Evolutionary conservation across 2,888 invertebrate species (phyloP).

Genomic region (Falcaria lacertinaria): DNA sequence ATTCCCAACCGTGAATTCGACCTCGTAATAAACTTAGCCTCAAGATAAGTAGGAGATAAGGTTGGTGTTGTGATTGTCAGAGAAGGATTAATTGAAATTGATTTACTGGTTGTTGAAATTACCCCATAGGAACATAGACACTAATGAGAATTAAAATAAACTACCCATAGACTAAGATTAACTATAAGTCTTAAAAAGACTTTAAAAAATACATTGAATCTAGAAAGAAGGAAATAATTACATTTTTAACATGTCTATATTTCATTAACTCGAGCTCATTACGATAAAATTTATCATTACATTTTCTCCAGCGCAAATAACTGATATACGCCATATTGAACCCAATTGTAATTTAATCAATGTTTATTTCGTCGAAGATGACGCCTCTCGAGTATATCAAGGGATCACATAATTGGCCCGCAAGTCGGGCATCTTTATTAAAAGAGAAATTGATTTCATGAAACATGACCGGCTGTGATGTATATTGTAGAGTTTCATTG

Average conservation of each 20-base stretch:
- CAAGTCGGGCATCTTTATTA: not conserved
- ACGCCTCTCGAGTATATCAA: constrained; percentile 2
- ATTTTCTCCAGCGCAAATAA: constrained; percentile 4
- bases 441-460: not conserved
- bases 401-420: not conserved
- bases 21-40: too few species aligned
- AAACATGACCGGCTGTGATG: not conserved
- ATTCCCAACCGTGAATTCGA: too few species aligned
- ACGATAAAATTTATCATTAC: not conserved
- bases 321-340: constrained; percentile 2
- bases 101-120: too few species aligned
- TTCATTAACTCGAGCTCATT: not conserved
- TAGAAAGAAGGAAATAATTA: not conserved
- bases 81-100: too few species aligned
- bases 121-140: too few species aligned
- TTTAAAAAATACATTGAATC: too few species aligned
- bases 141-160: too few species aligned
- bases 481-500: not conserved
- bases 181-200: too few species aligned
- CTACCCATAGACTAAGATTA: too few species aligned
- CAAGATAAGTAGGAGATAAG: too few species aligned
- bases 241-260: not conserved
- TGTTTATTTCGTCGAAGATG: constrained; percentile 4
- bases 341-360: constrained; percentile 12
- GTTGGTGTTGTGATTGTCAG: too few species aligned